Evolutionary conservation across 2,888 invertebrate genomes (phyloP), one percentile per base, ranked within the genome.

Genomic region (Willowsia nigromaculata): DNA sequence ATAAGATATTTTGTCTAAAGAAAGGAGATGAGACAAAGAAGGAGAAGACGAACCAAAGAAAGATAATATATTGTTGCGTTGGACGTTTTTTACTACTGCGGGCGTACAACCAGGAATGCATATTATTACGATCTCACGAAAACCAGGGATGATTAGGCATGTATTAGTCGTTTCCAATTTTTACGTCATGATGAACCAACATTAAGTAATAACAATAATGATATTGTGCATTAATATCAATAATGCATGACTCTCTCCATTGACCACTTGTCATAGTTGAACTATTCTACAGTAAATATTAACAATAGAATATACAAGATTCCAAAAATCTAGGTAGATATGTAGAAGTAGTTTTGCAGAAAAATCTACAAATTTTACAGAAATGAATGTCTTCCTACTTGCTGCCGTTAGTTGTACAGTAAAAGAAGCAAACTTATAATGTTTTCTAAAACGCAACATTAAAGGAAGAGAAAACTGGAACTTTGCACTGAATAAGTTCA

Each of bases 1-100:
- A 47, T n/a, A n/a, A 18, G n/a, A 37, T 15, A 71, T 71, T 30
- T 37, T 88, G 82, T 88, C 88, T 76, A 88, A 88, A 76, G 88
- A 82, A 88, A 62, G 25, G 27, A 82, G 6, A 80, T n/a, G 43
- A 11, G 62, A 81, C 15, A 40, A 40, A 81, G 33, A 47, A 40
- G n/a, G 25, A n/a, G 53, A 56, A 47, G 47, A 30, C 27, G 76
- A 33, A 50, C 15, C 27, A 74, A 50, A 33, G 43, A 15, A 18
- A 74, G 47, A 6, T 53, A 11, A 22, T n/a, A 3, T 22, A 62
- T 30, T 9, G 18, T 18, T 74, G 80, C 59, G 80, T 86, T 86
- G 86, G 85, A 65, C 50, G 85, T 78, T 62, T 74, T 59, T 74
- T 74, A 85, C 85, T 76, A 43, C 83, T 68, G 37, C 65, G 30